Conservation (phyloP, 2,797 vertebrate species). For the Anolis apletophallus region DNA sequence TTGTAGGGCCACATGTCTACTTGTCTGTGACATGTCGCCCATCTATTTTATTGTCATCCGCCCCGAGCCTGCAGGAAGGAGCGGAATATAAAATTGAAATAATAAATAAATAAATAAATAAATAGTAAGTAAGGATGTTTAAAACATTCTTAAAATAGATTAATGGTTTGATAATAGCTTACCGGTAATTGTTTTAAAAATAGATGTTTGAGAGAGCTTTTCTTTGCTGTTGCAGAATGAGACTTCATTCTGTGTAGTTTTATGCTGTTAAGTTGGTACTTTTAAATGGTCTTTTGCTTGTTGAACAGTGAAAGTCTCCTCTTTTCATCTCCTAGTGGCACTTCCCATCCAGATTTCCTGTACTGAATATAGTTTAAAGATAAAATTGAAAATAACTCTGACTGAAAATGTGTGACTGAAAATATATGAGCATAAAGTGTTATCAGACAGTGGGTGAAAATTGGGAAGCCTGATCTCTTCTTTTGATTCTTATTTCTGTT, state of each 20-base stretch:
- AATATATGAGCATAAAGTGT: constrained; percentile 10
- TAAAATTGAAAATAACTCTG: constrained; percentile 10
- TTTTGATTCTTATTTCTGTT: constrained; percentile 38
- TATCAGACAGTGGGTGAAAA: constrained; percentile 20
- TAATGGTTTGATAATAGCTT: constrained; percentile 1
- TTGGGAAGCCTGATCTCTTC: constrained; percentile 31
- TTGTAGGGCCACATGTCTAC: too few relatives aligned
- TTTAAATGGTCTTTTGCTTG: constrained; percentile 11
- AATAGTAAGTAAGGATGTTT: background rate
- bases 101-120: too few relatives aligned
- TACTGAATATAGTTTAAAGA: constrained; percentile 17
- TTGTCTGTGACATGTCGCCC: too few relatives aligned
- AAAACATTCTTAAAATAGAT: constrained; percentile 6
- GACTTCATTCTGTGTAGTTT: background rate
- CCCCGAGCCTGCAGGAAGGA: too few relatives aligned
- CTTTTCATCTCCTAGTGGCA: constrained; percentile 3
- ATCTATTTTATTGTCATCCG: too few relatives aligned
- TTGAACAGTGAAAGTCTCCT: constrained; percentile 26
- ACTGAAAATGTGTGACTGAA: constrained; percentile 10
- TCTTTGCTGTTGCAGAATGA: background rate
- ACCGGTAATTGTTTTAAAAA: constrained; percentile 32
- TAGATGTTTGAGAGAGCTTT: background rate
- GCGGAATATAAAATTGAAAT: too few relatives aligned
- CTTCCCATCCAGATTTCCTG: constrained; percentile 17
- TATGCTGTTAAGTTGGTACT: constrained; percentile 33